Conservation (phyloP, 2,888 invertebrate species). For the Operophtera brumata region DNA sequence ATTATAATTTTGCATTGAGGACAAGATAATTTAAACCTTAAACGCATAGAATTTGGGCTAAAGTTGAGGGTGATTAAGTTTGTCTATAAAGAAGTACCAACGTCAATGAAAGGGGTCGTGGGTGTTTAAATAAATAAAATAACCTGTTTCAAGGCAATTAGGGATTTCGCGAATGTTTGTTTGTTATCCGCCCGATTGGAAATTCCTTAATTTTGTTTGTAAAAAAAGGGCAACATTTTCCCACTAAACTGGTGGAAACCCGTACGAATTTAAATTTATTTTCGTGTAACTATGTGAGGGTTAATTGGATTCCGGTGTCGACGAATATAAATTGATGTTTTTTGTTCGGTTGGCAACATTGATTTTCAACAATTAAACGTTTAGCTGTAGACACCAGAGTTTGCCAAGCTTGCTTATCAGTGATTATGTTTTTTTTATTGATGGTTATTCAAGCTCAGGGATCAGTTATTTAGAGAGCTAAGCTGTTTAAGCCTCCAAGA, state of each 20-base stretch:
- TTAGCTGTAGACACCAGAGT: not conserved
- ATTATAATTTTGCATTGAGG: not conserved
- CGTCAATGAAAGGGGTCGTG: conserved; percentile 44
- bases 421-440: too few relatives aligned
- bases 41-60: not conserved
- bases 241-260: conserved; percentile 27
- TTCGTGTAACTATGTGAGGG: conserved; percentile 25
- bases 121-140: conserved; percentile 58
- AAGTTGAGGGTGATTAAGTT: not conserved
- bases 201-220: conserved; percentile 29
- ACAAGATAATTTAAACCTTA: conserved; percentile 14
- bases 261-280: conserved; percentile 30
- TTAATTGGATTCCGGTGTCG: conserved; percentile 30
- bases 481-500: too few relatives aligned
- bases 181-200: conserved; percentile 30
- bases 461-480: too few relatives aligned
- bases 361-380: conserved; percentile 17
- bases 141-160: conserved; percentile 49
- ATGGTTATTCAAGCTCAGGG: too few relatives aligned
- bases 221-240: conserved; percentile 22
- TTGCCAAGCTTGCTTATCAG: too few relatives aligned
- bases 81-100: conserved; percentile 31
- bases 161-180: conserved; percentile 37
- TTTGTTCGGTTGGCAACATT: conserved; percentile 20
- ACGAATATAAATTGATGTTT: conserved; percentile 22